Conservation (phyloP, 1,140 invertebrate species). For the Drosophila baimaii region DNA sequence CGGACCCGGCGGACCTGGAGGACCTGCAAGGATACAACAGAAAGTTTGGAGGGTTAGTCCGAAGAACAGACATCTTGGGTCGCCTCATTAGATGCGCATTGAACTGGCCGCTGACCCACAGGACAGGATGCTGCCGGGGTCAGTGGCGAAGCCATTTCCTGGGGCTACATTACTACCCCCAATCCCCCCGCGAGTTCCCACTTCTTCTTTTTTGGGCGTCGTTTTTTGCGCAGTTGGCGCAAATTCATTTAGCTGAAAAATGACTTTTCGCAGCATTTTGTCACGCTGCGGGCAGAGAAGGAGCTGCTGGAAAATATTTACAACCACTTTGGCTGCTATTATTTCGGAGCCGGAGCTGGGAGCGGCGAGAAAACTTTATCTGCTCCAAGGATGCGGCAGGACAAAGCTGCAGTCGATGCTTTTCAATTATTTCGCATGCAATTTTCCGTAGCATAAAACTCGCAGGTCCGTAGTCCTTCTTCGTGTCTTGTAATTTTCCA, state of each 20-base stretch:
- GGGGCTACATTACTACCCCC: neutral
- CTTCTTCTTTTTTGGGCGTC: conserved; percentile 41
- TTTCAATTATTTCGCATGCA: conserved; percentile 81
- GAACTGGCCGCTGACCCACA: conserved; percentile 69
- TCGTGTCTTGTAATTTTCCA: conserved; percentile 68
- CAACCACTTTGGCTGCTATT: conserved; percentile 81
- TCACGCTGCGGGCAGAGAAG: conserved; percentile 43
- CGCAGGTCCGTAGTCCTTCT: conserved; percentile 26
- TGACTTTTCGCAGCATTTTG: conserved; percentile 76
- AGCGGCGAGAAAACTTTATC: conserved; percentile 71
- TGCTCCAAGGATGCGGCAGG: conserved; percentile 27
- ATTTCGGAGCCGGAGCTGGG: conserved; percentile 47
- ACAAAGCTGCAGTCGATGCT: conserved; percentile 69
- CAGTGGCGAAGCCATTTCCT: conserved; percentile 50
- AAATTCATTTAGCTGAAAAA: conserved; percentile 83
- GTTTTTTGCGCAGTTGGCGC: conserved; percentile 77
- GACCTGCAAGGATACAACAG: conserved; percentile 86
- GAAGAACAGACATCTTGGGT: conserved; percentile 54
- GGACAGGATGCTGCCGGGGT: conserved; percentile 35
- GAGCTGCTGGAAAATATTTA: conserved; percentile 73
- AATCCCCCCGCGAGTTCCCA: neutral
- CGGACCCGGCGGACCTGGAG: conserved; percentile 90
- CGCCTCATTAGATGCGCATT: conserved; percentile 75
- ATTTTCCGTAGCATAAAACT: conserved; percentile 77
- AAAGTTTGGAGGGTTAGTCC: conserved; percentile 34